Conservation (phyloP, 2,888 invertebrate species). For the Teinopalpus imperialis region DNA sequence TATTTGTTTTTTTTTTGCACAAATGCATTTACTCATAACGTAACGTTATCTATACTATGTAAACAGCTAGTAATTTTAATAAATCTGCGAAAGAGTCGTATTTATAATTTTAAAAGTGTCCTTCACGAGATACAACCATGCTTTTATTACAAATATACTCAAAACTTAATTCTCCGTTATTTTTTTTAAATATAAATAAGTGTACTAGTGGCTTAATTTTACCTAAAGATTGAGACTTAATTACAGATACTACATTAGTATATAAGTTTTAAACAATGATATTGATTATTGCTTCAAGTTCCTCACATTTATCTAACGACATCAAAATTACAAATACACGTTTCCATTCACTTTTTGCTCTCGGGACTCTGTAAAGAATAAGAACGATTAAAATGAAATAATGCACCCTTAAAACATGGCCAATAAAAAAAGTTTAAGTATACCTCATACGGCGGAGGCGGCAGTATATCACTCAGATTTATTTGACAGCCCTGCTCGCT, state of each 20-base stretch:
- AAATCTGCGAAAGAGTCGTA: no score
- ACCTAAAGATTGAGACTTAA: conserved; percentile 22
- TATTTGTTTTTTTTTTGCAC: no score
- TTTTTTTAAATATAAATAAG: no score
- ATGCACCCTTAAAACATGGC: conserved; percentile 44
- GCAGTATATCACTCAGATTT: conserved; percentile 85
- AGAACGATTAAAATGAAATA: conserved; percentile 34
- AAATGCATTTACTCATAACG: background rate
- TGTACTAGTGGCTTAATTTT: no score
- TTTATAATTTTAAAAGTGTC: no score
- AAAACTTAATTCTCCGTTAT: no score
- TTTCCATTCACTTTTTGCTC: conserved; percentile 47
- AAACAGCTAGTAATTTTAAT: no score
- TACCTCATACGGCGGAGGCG: conserved; percentile 84
- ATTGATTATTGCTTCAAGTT: conserved; percentile 55
- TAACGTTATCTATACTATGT: no score
- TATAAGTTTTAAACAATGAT: conserved; percentile 39
- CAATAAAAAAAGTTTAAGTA: conserved; percentile 43
- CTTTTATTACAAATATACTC: no score
- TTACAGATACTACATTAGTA: conserved; percentile 37
- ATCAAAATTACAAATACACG: conserved; percentile 27
- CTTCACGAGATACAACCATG: no score
- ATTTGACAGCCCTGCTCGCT: conserved; percentile 80
- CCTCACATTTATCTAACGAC: conserved; percentile 28
- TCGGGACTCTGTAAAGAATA: conserved; percentile 63